Evolutionary conservation across 2,113 vertebrate species (phyloP).

Genomic region (Benthochromis sp.): DNA sequence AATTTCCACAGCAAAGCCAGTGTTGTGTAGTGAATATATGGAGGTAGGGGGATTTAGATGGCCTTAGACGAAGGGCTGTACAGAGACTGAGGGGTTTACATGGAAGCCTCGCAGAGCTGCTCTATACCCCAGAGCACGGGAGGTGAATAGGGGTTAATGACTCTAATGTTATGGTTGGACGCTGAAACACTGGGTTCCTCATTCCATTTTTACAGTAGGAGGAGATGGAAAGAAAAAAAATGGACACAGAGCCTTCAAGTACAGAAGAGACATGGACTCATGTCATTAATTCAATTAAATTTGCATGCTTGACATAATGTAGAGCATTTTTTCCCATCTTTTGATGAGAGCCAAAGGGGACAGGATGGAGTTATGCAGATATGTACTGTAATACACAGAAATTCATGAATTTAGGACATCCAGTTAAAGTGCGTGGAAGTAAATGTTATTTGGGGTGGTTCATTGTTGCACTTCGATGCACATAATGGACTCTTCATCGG

Average conservation of each 20-base stretch:
- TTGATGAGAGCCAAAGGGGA: conserved; percentile 63
- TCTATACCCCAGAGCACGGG: conserved; percentile 52
- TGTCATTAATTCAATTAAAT: conserved; percentile 90
- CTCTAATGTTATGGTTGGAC: conserved; percentile 63
- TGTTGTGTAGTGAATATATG: conserved; percentile 32
- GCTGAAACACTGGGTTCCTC: conserved; percentile 63
- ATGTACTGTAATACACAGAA: conserved; percentile 52
- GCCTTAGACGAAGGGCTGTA: conserved; percentile 47
- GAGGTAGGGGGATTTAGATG: conserved; percentile 48
- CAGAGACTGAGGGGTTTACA: conserved; percentile 45
- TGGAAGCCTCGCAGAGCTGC: conserved; percentile 39
- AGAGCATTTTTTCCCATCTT: conserved; percentile 63
- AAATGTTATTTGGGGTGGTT: conserved; percentile 78
- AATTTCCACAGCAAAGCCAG: conserved; percentile 21
- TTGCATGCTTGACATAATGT: conserved; percentile 80
- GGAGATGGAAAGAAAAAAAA: conserved; percentile 1
- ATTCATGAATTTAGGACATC: conserved; percentile 66
- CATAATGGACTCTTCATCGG: conserved; percentile 77
- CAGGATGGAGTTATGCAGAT: conserved; percentile 51
- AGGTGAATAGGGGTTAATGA: conserved; percentile 55
- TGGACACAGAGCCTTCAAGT: conserved; percentile 72
- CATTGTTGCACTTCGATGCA: conserved; percentile 79
- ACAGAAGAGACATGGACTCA: conserved; percentile 73
- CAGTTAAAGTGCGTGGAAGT: conserved; percentile 75
- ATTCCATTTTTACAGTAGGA: conserved; percentile 52